Evolutionary conservation across 2,888 invertebrate genomes (phyloP).

Genomic region (Thereva unica): DNA sequence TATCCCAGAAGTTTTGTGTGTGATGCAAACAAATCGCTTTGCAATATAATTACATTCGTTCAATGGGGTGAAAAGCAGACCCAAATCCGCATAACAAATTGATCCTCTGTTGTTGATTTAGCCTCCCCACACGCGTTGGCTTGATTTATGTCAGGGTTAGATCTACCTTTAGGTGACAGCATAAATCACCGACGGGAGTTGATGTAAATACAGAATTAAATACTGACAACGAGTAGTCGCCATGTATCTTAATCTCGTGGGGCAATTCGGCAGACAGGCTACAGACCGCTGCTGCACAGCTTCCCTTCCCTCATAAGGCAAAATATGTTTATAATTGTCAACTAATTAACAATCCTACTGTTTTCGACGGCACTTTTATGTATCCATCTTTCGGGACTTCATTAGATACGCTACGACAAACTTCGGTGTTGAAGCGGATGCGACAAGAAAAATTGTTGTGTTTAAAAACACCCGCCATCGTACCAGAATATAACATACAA

Average conservation of each 20-base stretch:
- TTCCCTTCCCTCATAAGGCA: constrained; percentile 22
- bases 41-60: too few relatives aligned
- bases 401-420: constrained; percentile 40
- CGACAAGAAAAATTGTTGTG: not conserved
- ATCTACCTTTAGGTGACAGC: constrained; percentile 40
- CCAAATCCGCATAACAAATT: constrained; percentile 37
- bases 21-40: too few relatives aligned
- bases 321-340: constrained; percentile 41
- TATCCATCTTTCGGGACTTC: constrained; percentile 40
- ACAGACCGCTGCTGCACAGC: constrained; percentile 15
- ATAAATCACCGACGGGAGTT: constrained; percentile 37
- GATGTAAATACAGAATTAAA: not conserved
- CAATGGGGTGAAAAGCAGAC: too few relatives aligned
- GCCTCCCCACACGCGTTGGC: constrained; percentile 7
- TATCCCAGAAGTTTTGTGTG: too few relatives aligned
- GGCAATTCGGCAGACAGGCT: constrained; percentile 6
- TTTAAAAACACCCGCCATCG: too few relatives aligned
- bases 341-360: constrained; percentile 41
- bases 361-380: constrained; percentile 23
- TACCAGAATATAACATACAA: constrained; percentile 11
- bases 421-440: constrained; percentile 14
- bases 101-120: constrained; percentile 38
- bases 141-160: constrained; percentile 39
- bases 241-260: constrained; percentile 1
- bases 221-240: not conserved